A percentile compares a stretch with the other conserved stretches of the same genome.
These are phyloP conservation scores for Penaeus indicus DNA, from an alignment of 1,140 invertebrate genomes.

Conservation along the genomic window DNA sequence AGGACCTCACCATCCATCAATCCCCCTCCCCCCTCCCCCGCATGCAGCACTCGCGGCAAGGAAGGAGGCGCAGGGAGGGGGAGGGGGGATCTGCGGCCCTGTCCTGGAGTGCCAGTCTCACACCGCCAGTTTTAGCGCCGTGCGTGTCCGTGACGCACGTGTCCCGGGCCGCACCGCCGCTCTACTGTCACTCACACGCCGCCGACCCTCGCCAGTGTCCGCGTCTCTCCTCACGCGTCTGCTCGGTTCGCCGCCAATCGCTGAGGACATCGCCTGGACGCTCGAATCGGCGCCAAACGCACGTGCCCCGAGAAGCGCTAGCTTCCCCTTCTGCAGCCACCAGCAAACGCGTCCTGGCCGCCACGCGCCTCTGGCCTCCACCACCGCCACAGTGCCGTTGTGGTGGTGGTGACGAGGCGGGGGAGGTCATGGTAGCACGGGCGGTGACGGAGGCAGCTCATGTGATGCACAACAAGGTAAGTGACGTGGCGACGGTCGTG, in stretches of 20 bases:
- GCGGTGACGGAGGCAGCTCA: background rate
- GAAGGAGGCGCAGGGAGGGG: background rate
- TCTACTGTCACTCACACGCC: background rate
- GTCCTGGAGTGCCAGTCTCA: background rate
- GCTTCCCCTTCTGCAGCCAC: no score
- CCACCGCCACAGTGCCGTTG: constrained; percentile 16
- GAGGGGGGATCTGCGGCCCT: background rate
- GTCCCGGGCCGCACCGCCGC: background rate
- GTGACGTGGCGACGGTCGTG: no score
- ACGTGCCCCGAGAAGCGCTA: no score
- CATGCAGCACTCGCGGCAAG: background rate
- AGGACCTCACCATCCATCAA: no score
- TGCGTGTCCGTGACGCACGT: background rate
- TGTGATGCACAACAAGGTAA: background rate
- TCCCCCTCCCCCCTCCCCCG: background rate
- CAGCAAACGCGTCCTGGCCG: no score
- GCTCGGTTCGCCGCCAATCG: no score
- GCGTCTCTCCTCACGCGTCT: no score
- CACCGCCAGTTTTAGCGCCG: constrained; percentile 15
- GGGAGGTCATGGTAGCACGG: background rate
- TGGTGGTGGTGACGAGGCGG: constrained; percentile 1
- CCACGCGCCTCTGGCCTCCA: no score
- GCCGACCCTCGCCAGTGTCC: no score
- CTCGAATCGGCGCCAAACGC: no score
- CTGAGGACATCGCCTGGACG: no score